Evolutionary conservation across 2,113 vertebrate species (phyloP).

Genomic region (Upupa epops): DNA sequence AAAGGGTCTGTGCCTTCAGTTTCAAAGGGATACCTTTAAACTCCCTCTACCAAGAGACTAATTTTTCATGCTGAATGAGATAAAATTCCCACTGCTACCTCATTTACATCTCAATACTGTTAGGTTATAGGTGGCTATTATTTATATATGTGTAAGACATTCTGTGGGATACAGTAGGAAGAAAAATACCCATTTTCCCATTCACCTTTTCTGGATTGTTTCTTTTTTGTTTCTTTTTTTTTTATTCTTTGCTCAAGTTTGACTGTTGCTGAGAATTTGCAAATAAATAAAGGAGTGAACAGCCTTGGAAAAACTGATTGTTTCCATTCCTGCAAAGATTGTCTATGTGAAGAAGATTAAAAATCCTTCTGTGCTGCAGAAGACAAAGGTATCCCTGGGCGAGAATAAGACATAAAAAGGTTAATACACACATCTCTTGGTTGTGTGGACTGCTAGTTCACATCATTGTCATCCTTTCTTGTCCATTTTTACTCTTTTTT

Average conservation of each 20-base stretch:
- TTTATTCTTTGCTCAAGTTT: conserved; percentile 13
- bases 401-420: conserved; percentile 61
- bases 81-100: conserved; percentile 51
- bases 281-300: conserved; percentile 56
- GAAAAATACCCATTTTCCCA: background rate
- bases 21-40: conserved; percentile 17
- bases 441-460: conserved; percentile 47
- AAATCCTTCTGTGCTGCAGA: background rate
- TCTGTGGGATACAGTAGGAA: background rate
- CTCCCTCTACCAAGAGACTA: background rate
- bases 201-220: background rate
- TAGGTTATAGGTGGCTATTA: conserved; percentile 42
- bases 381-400: conserved; percentile 53
- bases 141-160: conserved; percentile 44
- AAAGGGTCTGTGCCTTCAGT: background rate
- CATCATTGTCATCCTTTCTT: background rate
- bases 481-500: background rate
- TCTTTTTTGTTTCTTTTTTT: background rate
- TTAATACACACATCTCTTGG: conserved; percentile 17
- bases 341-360: conserved; percentile 58
- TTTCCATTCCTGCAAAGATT: conserved; percentile 32
- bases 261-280: conserved; percentile 48
- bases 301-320: conserved; percentile 53
- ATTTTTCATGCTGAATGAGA: conserved; percentile 22
- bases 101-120: conserved; percentile 62